Conservation (phyloP, 2,113 vertebrate species). For the Etheostoma cragini region DNA sequence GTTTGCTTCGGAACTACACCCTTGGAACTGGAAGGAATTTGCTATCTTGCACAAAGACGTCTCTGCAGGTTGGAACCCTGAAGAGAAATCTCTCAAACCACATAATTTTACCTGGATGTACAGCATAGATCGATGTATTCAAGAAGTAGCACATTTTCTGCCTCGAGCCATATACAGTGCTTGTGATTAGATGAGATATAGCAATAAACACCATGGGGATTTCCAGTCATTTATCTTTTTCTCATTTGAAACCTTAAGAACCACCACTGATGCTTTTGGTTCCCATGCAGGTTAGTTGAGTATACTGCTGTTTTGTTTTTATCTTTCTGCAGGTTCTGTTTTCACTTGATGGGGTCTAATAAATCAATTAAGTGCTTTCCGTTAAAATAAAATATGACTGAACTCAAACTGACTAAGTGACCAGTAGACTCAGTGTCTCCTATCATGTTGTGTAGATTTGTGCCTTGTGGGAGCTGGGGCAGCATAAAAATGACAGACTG, state of each 20-base stretch:
- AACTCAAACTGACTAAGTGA: constrained; percentile 30
- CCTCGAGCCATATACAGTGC: not conserved
- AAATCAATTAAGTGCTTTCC: not conserved
- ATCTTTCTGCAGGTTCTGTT: not conserved
- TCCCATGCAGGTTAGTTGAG: too few species aligned
- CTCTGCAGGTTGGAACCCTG: not conserved
- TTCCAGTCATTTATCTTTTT: constrained; percentile 16
- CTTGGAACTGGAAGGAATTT: constrained; percentile 15
- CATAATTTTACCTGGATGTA: not conserved
- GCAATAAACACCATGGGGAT: not conserved
- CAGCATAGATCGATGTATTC: not conserved
- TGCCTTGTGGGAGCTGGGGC: constrained; percentile 40
- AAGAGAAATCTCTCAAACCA: constrained; percentile 2
- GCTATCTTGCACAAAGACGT: constrained; percentile 7
- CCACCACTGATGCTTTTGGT: not conserved
- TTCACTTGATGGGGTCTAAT: not conserved
- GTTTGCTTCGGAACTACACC: not conserved
- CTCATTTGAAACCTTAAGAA: not conserved
- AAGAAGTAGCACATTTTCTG: not conserved
- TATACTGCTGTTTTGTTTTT: not conserved
- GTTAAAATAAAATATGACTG: constrained; percentile 34
- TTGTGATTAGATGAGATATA: not conserved
- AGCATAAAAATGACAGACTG: constrained; percentile 65
- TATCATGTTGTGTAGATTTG: constrained; percentile 5
- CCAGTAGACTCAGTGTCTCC: constrained; percentile 60